Evolutionary conservation across 92 coral and sea anemone species (phyloP).

Genomic region (Phymanthus crucifer): DNA sequence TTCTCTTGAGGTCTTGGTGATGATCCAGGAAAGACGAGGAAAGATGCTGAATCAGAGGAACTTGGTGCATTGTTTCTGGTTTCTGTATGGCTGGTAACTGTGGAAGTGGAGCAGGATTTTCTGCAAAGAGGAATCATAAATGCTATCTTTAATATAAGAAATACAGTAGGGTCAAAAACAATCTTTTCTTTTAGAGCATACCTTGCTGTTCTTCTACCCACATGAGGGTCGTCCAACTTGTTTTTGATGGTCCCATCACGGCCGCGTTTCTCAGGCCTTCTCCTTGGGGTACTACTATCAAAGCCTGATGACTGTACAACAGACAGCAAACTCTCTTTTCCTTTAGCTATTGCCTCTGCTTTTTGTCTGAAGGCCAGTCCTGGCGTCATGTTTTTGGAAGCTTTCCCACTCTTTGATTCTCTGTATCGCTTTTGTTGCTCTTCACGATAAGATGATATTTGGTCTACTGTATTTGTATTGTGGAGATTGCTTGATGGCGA

Average conservation of each 20-base stretch:
- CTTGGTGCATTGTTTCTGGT: background rate
- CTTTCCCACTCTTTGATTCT: constrained; percentile 16
- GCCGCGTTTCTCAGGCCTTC: constrained; percentile 25
- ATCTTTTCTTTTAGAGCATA: background rate
- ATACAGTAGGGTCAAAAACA: background rate
- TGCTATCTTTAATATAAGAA: background rate
- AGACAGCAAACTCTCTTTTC: constrained; percentile 47
- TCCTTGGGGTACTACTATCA: background rate
- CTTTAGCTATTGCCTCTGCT: constrained; percentile 65
- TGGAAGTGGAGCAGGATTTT: background rate
- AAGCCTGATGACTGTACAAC: constrained; percentile 19
- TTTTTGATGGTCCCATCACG: constrained; percentile 12
- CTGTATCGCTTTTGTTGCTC: constrained; percentile 11
- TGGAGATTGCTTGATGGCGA: background rate
- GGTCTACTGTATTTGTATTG: background rate
- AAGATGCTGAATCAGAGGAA: background rate
- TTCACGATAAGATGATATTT: constrained; percentile 8
- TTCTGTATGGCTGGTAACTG: background rate
- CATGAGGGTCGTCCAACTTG: background rate
- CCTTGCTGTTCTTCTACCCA: background rate
- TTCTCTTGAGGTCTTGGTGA: background rate
- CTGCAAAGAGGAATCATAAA: background rate
- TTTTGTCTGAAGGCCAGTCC: constrained; percentile 59
- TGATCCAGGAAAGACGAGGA: background rate
- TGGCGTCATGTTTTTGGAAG: constrained; percentile 11